Percentiles rank a stretch among this genome's conserved stretches.
These are phyloP conservation scores for Lasioglossum malachurum DNA, from an alignment of 2,888 invertebrate genomes.

Conservation along the genomic window DNA sequence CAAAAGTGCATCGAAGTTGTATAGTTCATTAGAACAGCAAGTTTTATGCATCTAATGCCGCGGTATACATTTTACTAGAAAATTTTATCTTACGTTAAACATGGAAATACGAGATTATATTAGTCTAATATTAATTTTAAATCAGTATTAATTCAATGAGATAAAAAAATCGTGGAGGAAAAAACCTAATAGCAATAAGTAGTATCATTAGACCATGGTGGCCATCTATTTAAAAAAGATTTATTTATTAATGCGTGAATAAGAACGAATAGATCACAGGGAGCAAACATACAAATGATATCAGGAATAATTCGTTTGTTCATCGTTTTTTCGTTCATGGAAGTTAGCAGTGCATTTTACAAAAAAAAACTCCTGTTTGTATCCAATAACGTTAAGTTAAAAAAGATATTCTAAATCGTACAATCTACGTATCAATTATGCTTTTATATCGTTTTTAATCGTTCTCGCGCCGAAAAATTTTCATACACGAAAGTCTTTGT, in stretches of 20 bases:
- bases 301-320: conserved; percentile 27
- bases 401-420: background rate
- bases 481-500: conserved; percentile 6
- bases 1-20: conserved; percentile 60
- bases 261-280: conserved; percentile 48
- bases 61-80: conserved; percentile 43
- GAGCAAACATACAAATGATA: conserved; percentile 38
- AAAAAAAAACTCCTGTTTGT: background rate
- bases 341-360: conserved; percentile 44
- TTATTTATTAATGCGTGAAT: conserved; percentile 58
- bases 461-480: conserved; percentile 14
- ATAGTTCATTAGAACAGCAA: conserved; percentile 60
- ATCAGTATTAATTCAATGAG: conserved; percentile 74
- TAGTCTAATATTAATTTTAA: conserved; percentile 59
- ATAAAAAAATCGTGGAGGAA: conserved; percentile 68
- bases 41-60: conserved; percentile 51
- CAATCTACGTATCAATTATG: background rate
- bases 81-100: conserved; percentile 57
- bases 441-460: conserved; percentile 7
- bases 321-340: background rate
- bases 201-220: conserved; percentile 78
- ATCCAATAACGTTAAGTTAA: conserved; percentile 7
- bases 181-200: conserved; percentile 77
- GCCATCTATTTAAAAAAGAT: conserved; percentile 69
- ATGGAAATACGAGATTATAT: conserved; percentile 50